These are phyloP conservation scores for Solen grandis DNA, from an alignment of 1,140 invertebrate species.

Conservation along the genomic window DNA sequence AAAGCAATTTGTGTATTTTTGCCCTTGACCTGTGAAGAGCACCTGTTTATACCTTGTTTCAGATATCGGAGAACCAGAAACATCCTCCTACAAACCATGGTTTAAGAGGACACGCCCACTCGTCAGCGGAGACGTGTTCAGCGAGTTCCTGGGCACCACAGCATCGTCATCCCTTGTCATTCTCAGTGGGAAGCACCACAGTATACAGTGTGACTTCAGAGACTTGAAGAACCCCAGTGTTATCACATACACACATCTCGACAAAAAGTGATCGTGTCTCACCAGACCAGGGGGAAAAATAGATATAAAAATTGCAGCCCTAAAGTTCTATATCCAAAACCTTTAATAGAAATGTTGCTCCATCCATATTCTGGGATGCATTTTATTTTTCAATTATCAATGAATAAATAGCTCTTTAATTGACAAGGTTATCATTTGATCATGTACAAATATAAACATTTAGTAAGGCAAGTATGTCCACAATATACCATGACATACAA, in stretches of 20 bases:
- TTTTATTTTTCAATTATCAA: not conserved
- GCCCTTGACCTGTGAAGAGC: too few relatives aligned
- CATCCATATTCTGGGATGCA: not conserved
- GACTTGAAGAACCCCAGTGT: constrained; percentile 63
- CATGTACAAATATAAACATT: too few relatives aligned
- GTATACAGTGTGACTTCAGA: constrained; percentile 87
- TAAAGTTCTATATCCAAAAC: not conserved
- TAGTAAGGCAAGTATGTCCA: too few relatives aligned
- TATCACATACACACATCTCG: constrained; percentile 32
- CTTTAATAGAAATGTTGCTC: not conserved
- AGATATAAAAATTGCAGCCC: not conserved
- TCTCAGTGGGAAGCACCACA: constrained; percentile 87
- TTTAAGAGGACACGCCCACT: constrained; percentile 87
- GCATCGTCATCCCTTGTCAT: constrained; percentile 88
- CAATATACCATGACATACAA: too few relatives aligned
- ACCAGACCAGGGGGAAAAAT: too few relatives aligned
- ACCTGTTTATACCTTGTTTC: too few relatives aligned
- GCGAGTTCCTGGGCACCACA: constrained; percentile 88
- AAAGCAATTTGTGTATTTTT: too few relatives aligned
- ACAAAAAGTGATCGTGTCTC: not conserved
- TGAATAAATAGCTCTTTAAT: not conserved
- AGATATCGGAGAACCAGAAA: constrained; percentile 68
- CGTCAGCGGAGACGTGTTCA: constrained; percentile 87
- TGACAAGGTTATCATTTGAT: too few relatives aligned
- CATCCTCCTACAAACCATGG: constrained; percentile 82